A percentile compares a stretch with the other conserved stretches of the same genome.
These are phyloP conservation scores for Chloropsis hardwickii DNA, from an alignment of 2,113 vertebrate species.

Conservation along the genomic window DNA sequence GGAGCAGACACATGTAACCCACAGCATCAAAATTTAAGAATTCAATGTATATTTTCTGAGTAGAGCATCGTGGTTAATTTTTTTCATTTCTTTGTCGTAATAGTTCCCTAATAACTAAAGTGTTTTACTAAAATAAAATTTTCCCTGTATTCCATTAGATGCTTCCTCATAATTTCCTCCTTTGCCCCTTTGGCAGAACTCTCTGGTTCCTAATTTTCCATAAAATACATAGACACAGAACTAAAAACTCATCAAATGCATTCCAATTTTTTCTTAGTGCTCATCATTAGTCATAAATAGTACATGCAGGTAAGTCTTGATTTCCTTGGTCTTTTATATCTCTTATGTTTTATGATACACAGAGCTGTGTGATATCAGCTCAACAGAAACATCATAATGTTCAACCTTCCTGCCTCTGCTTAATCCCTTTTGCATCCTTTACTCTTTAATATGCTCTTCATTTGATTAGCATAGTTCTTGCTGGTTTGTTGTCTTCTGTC, in stretches of 20 bases:
- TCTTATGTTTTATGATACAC: background rate
- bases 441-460: background rate
- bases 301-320: background rate
- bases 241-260: background rate
- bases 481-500: background rate
- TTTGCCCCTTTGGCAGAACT: background rate
- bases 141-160: background rate
- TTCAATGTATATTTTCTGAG: background rate
- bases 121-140: background rate
- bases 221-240: background rate
- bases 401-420: background rate
- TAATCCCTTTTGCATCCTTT: constrained; percentile 19
- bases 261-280: background rate
- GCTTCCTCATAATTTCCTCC: background rate
- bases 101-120: background rate
- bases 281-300: constrained; percentile 11
- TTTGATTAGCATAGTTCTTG: background rate
- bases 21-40: background rate
- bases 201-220: constrained; percentile 2
- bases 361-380: background rate
- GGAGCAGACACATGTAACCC: background rate
- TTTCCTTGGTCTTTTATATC: background rate
- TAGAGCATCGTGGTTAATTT: background rate
- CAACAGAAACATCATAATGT: background rate
- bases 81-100: background rate